Evolutionary conservation across 2,888 invertebrate species (phyloP).

Genomic region (Lepetodrilus schrolli): DNA sequence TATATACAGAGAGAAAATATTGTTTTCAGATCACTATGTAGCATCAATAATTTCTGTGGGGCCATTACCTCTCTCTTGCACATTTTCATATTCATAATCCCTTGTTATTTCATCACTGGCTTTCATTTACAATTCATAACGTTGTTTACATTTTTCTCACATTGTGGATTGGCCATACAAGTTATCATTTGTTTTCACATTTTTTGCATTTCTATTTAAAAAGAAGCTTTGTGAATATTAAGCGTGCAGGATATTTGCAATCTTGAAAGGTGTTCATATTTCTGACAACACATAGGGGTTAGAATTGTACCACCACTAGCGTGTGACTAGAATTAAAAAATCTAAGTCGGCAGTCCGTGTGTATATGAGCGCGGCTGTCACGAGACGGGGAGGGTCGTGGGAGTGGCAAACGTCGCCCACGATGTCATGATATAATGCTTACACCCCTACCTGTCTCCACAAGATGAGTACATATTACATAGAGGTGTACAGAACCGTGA

Average conservation of each 20-base stretch:
- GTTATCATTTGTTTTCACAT: constrained; percentile 17
- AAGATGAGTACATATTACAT: constrained; percentile 19
- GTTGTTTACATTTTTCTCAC: constrained; percentile 18
- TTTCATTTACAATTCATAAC: constrained; percentile 25
- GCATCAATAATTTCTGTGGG: constrained; percentile 22
- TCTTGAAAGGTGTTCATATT: constrained; percentile 33
- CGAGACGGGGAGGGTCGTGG: background rate
- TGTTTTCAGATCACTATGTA: constrained; percentile 18
- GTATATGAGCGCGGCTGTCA: background rate
- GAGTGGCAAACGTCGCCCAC: background rate
- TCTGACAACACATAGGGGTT: constrained; percentile 21
- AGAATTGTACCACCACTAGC: constrained; percentile 3
- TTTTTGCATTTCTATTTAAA: constrained; percentile 30
- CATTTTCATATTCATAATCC: constrained; percentile 27
- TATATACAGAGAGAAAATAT: constrained; percentile 23
- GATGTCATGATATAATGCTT: background rate
- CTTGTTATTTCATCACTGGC: constrained; percentile 22
- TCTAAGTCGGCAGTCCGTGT: too few relatives aligned
- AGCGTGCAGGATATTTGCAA: constrained; percentile 23
- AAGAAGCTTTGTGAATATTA: constrained; percentile 30
- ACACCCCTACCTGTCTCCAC: background rate
- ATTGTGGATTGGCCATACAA: constrained; percentile 29
- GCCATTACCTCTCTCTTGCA: constrained; percentile 26
- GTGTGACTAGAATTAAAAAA: constrained; percentile 3
- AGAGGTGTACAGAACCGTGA: constrained; percentile 33